Evolutionary conservation across 2,113 vertebrate genomes (phyloP).

Genomic region (Hirundichthys speculiger): DNA sequence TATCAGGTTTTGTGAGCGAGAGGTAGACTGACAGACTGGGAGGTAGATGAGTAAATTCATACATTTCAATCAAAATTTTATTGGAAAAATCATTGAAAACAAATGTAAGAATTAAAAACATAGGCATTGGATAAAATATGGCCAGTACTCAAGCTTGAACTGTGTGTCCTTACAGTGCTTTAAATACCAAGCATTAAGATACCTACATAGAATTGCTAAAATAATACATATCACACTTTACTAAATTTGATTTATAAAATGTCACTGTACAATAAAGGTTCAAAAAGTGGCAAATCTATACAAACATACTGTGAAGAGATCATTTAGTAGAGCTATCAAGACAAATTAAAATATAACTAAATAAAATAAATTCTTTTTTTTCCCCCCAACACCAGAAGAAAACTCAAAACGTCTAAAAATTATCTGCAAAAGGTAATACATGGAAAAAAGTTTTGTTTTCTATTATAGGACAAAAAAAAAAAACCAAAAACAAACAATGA

Average conservation of each 20-base stretch:
- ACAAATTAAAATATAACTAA: conserved; percentile 72
- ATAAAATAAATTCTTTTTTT: conserved; percentile 64
- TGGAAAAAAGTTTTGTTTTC: conserved; percentile 47
- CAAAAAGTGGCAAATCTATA: conserved; percentile 73
- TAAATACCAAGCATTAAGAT: conserved; percentile 74
- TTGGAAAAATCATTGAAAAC: conserved; percentile 77
- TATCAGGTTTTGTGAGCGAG: neutral
- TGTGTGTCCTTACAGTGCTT: conserved; percentile 69
- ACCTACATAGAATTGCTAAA: conserved; percentile 77
- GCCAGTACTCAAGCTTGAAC: conserved; percentile 73
- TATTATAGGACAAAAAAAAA: conserved; percentile 56
- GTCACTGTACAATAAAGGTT: conserved; percentile 79
- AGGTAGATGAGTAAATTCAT: neutral
- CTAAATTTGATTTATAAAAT: conserved; percentile 76
- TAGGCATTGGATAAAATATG: conserved; percentile 76
- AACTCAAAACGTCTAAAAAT: conserved; percentile 44
- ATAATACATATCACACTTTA: conserved; percentile 74
- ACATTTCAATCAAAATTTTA: conserved; percentile 65
- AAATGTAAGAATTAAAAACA: conserved; percentile 76
- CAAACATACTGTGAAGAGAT: conserved; percentile 74
- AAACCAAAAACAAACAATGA: conserved; percentile 27
- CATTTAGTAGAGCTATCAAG: conserved; percentile 63
- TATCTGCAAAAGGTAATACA: conserved; percentile 53
- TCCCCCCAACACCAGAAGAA: conserved; percentile 54
- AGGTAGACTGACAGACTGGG: too few relatives aligned